Evolutionary conservation across 2,797 vertebrate genomes (phyloP).

Genomic region (Phalloptychus januarius): DNA sequence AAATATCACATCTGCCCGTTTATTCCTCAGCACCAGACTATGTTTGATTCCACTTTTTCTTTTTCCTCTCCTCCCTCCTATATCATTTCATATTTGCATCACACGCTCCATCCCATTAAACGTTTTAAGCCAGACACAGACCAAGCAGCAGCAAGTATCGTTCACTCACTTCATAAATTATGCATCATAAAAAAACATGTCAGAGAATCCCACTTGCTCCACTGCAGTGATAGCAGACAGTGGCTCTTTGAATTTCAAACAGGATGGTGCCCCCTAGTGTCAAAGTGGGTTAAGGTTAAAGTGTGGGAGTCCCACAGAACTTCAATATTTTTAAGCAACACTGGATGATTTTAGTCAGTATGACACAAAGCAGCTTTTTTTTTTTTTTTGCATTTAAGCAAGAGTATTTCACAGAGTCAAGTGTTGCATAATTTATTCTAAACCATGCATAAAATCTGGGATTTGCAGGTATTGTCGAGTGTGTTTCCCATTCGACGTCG

Average conservation of each 20-base stretch:
- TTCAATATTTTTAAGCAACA: background rate
- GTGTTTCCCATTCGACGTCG: constrained; percentile 17
- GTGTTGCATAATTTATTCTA: background rate
- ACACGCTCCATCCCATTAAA: constrained; percentile 40
- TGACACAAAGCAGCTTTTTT: background rate
- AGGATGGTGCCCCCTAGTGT: constrained; percentile 81
- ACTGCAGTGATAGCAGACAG: constrained; percentile 25
- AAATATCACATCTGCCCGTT: constrained; percentile 22
- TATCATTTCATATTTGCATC: constrained; percentile 38
- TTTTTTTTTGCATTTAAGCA: background rate
- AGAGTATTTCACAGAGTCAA: background rate
- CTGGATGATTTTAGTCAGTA: background rate
- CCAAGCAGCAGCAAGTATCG: constrained; percentile 39
- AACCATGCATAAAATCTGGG: background rate
- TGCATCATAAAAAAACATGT: constrained; percentile 65
- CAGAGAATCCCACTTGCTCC: constrained; percentile 44
- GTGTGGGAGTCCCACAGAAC: background rate
- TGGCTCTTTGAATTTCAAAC: constrained; percentile 67
- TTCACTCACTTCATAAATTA: constrained; percentile 68
- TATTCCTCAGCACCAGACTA: constrained; percentile 8
- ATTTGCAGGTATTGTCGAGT: background rate
- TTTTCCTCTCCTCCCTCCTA: background rate
- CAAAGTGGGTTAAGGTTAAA: background rate
- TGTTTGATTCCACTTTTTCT: constrained; percentile 4
- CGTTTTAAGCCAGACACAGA: constrained; percentile 46